Evolutionary conservation across 2,888 invertebrate species (phyloP).

Genomic region (Laspeyria flexula): DNA sequence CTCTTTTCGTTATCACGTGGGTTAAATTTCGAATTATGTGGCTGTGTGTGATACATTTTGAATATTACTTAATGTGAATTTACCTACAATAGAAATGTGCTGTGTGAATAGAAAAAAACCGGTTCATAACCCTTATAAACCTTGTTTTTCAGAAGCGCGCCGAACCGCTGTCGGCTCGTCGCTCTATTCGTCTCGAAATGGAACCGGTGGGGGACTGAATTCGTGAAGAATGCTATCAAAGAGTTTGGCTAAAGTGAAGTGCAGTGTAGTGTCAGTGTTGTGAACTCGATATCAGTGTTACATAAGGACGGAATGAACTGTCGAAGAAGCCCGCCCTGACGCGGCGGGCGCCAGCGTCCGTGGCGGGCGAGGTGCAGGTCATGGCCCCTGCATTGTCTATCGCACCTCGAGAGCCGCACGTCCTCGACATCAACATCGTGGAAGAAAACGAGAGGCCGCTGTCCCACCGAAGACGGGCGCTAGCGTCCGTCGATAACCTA

Average conservation of each 20-base stretch:
- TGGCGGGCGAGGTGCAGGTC: constrained; percentile 87
- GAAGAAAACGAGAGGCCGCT: constrained; percentile 57
- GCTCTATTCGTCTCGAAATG: constrained; percentile 59
- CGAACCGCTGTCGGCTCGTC: constrained; percentile 56
- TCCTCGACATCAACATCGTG: constrained; percentile 62
- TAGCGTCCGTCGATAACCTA: constrained; percentile 83
- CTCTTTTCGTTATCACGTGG: constrained; percentile 85
- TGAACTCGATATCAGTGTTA: constrained; percentile 69
- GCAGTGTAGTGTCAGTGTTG: constrained; percentile 63
- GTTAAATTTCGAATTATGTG: constrained; percentile 77
- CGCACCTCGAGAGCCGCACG: constrained; percentile 76
- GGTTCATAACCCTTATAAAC: constrained; percentile 71
- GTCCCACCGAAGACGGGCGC: constrained; percentile 73
- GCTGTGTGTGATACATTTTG: constrained; percentile 47
- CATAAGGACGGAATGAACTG: constrained; percentile 76
- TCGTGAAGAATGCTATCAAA: constrained; percentile 54
- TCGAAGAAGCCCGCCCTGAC: constrained; percentile 72
- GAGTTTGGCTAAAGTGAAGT: constrained; percentile 58
- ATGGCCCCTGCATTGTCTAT: constrained; percentile 98
- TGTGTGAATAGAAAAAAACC: constrained; percentile 62
- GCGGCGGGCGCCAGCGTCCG: constrained; percentile 72
- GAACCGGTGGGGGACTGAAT: constrained; percentile 76
- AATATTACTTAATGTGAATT: constrained; percentile 32
- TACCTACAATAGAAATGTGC: constrained; percentile 40
- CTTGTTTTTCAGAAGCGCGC: constrained; percentile 81